phyloP scores from a whole-genome alignment of 2,113 vertebrate species.

The Gasterosteus aculeatus region DNA sequence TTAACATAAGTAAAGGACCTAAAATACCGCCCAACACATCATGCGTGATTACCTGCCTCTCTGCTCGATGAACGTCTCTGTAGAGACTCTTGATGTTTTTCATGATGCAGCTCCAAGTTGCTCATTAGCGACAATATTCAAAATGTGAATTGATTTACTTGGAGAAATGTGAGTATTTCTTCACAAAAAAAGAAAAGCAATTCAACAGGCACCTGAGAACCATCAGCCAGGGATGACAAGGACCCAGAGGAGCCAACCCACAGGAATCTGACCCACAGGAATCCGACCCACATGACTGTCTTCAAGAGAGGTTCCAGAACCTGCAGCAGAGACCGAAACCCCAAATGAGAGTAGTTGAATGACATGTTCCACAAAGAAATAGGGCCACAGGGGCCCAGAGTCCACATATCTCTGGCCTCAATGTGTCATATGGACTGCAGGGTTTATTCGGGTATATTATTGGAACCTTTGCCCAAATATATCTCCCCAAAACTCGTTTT shows the following conservation, averaged over 20 bases:
- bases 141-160: constrained; percentile 14
- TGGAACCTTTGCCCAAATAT: constrained; percentile 23
- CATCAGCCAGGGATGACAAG: background rate
- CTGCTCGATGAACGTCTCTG: constrained; percentile 15
- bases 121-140: constrained; percentile 43
- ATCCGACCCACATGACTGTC: too few relatives aligned
- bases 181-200: background rate
- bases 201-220: background rate
- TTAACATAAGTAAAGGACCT: constrained; percentile 48
- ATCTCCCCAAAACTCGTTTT: constrained; percentile 8
- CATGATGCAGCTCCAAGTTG: background rate
- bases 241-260: background rate
- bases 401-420: background rate
- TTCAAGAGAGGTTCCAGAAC: background rate
- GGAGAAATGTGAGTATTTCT: background rate
- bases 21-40: constrained; percentile 35
- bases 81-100: constrained; percentile 1
- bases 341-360: background rate
- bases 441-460: background rate
- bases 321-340: background rate
- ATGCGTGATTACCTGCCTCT: constrained; percentile 37
- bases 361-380: background rate
- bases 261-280: background rate
- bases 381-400: too few relatives aligned
- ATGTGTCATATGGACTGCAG: background rate